These are phyloP conservation scores for Ischnura elegans DNA, from an alignment of 2,888 invertebrate genomes.

Conservation along the genomic window DNA sequence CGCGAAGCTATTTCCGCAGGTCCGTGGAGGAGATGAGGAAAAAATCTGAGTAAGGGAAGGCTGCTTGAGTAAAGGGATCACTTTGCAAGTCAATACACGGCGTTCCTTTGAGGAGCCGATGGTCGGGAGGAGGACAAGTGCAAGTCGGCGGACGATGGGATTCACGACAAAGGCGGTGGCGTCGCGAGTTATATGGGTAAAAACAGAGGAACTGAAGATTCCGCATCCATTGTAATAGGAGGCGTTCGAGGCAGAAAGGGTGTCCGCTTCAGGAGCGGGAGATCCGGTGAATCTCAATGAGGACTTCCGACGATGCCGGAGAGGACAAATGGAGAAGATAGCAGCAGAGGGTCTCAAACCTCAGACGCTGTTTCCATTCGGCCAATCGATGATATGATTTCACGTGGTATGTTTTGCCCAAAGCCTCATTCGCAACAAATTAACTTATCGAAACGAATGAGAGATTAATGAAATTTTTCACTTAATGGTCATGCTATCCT, in stretches of 20 bases:
- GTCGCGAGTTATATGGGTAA: not conserved
- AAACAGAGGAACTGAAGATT: not conserved
- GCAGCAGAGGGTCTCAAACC: not conserved
- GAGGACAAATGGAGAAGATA: not conserved
- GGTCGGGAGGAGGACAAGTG: slow-evolving; percentile 45
- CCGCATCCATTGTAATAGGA: slow-evolving; percentile 49
- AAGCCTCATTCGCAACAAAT: too few relatives aligned
- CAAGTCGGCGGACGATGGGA: not conserved
- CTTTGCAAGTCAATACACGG: slow-evolving; percentile 62
- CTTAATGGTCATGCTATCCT: too few relatives aligned
- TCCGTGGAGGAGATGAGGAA: not conserved
- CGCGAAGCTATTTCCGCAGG: too few relatives aligned
- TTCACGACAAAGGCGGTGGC: slow-evolving; percentile 16
- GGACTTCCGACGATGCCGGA: not conserved
- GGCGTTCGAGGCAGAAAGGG: slow-evolving; percentile 43
- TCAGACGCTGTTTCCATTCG: too few relatives aligned
- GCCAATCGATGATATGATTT: too few relatives aligned
- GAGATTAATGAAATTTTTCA: too few relatives aligned
- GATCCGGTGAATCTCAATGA: slow-evolving; percentile 28
- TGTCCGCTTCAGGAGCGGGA: not conserved
- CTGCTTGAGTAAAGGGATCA: slow-evolving; percentile 33
- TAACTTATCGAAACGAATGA: too few relatives aligned
- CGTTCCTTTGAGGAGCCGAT: not conserved
- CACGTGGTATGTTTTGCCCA: too few relatives aligned
- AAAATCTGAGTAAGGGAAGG: not conserved